phyloP scores from a whole-genome alignment of 2,888 invertebrate species.

The Octodonta nipae region DNA sequence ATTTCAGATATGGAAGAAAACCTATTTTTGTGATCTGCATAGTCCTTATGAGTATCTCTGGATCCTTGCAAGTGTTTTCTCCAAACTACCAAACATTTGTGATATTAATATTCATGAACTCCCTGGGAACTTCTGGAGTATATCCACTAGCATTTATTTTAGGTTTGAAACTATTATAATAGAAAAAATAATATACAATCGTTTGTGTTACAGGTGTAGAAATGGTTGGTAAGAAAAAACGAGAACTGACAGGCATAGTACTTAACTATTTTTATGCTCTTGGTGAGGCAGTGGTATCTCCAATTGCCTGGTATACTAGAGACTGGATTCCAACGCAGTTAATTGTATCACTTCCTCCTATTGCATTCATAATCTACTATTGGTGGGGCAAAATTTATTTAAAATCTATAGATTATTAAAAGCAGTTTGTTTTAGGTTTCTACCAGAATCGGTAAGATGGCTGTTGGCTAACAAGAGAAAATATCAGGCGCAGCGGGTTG shows the following conservation, averaged over 20 bases:
- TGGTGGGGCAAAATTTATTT: slow-evolving; percentile 35
- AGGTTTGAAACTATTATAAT: slow-evolving; percentile 26
- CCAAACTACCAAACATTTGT: slow-evolving; percentile 41
- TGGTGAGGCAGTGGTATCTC: slow-evolving; percentile 48
- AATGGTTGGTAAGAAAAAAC: slow-evolving; percentile 48
- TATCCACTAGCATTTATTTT: slow-evolving; percentile 48
- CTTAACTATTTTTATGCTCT: slow-evolving; percentile 51
- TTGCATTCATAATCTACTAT: slow-evolving; percentile 44
- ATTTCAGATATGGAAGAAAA: slow-evolving; percentile 45
- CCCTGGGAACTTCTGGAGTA: slow-evolving; percentile 48
- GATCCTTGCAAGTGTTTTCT: slow-evolving; percentile 42
- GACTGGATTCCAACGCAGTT: slow-evolving; percentile 48
- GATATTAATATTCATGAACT: slow-evolving; percentile 42
- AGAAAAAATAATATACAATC: no score
- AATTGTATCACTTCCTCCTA: slow-evolving; percentile 45
- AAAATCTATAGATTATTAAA: no score
- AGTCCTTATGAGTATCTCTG: slow-evolving; percentile 43
- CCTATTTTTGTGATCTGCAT: slow-evolving; percentile 44
- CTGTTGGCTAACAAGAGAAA: slow-evolving; percentile 43
- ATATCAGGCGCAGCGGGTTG: slow-evolving; percentile 41
- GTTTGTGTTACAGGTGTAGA: slow-evolving; percentile 47
- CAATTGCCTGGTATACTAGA: slow-evolving; percentile 44
- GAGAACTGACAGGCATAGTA: slow-evolving; percentile 49
- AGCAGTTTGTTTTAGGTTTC: slow-evolving; percentile 26
- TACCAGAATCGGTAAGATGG: slow-evolving; percentile 57